Evolutionary conservation across 2,888 invertebrate species (phyloP).

Genomic region (Epinotia nisella): DNA sequence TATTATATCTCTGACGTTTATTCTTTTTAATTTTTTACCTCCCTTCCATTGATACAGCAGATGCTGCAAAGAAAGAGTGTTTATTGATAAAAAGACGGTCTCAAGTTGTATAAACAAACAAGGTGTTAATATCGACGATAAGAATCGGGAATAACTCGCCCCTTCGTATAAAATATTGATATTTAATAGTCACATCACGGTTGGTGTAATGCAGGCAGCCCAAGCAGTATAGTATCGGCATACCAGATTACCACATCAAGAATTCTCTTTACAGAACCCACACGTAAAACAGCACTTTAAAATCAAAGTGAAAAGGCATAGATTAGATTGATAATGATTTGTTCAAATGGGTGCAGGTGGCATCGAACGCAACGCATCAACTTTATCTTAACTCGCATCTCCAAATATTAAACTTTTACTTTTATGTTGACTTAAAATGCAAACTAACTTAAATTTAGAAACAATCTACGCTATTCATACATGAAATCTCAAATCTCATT

Average conservation of each 20-base stretch:
- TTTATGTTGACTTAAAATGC: constrained; percentile 77
- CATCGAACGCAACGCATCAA: constrained; percentile 66
- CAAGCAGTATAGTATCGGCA: constrained; percentile 68
- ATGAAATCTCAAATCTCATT: constrained; percentile 32
- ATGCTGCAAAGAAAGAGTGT: constrained; percentile 63
- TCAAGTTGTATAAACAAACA: constrained; percentile 74
- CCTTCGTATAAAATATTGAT: constrained; percentile 80
- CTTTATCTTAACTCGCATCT: constrained; percentile 80
- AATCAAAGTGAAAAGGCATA: constrained; percentile 44
- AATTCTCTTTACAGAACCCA: constrained; percentile 63
- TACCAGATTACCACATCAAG: constrained; percentile 79
- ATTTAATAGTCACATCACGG: constrained; percentile 78
- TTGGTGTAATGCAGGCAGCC: constrained; percentile 78
- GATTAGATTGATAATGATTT: constrained; percentile 44
- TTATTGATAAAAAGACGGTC: constrained; percentile 61
- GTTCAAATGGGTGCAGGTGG: constrained; percentile 75
- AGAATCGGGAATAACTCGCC: constrained; percentile 70
- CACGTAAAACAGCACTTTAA: constrained; percentile 51
- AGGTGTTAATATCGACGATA: constrained; percentile 81
- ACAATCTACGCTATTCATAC: constrained; percentile 21
- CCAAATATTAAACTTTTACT: constrained; percentile 81
- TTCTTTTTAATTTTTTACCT: constrained; percentile 14
- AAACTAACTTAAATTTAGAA: constrained; percentile 56
- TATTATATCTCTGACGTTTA: constrained; percentile 22
- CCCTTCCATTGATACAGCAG: constrained; percentile 56